phyloP scores from a whole-genome alignment of 2,113 vertebrate species.

The Noturus placidus region DNA sequence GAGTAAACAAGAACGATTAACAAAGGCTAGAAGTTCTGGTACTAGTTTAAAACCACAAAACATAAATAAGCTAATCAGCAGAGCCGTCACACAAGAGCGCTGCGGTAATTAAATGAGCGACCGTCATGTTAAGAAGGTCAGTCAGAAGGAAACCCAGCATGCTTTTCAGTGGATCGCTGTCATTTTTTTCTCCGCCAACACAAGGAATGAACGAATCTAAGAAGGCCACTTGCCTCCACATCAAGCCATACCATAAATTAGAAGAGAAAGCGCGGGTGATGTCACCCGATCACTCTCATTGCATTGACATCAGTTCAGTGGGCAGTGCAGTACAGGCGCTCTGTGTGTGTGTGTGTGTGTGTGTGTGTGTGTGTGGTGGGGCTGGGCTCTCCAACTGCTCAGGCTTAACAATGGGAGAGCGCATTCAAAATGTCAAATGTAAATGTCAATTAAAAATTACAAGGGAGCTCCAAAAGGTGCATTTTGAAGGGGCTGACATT shows the following conservation, averaged over 20 bases:
- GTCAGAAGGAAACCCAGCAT: constrained; percentile 53
- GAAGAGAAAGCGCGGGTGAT: constrained; percentile 62
- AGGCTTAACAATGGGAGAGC: constrained; percentile 69
- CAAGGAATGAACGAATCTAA: constrained; percentile 56
- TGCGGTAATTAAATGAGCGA: constrained; percentile 64
- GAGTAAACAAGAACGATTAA: constrained; percentile 72
- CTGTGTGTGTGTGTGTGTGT: not conserved
- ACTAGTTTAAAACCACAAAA: constrained; percentile 64
- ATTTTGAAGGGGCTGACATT: constrained; percentile 75
- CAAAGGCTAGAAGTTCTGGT: constrained; percentile 60
- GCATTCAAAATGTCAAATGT: constrained; percentile 82
- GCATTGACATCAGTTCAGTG: constrained; percentile 64
- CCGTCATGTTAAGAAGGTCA: constrained; percentile 59
- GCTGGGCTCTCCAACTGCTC: constrained; percentile 47
- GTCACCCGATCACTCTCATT: constrained; percentile 61
- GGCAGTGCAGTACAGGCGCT: constrained; percentile 50
- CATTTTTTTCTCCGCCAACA: constrained; percentile 37
- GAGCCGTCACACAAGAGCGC: constrained; percentile 68
- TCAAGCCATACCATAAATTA: constrained; percentile 57
- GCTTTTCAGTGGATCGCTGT: constrained; percentile 55
- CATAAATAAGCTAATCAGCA: constrained; percentile 75
- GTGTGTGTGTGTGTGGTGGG: not conserved
- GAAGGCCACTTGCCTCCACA: constrained; percentile 55
- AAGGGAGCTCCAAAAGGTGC: constrained; percentile 77
- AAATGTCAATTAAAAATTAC: constrained; percentile 91